Base-by-base conservation (phyloP, 2,888 invertebrate species). In the Julus scanicus region DNA sequence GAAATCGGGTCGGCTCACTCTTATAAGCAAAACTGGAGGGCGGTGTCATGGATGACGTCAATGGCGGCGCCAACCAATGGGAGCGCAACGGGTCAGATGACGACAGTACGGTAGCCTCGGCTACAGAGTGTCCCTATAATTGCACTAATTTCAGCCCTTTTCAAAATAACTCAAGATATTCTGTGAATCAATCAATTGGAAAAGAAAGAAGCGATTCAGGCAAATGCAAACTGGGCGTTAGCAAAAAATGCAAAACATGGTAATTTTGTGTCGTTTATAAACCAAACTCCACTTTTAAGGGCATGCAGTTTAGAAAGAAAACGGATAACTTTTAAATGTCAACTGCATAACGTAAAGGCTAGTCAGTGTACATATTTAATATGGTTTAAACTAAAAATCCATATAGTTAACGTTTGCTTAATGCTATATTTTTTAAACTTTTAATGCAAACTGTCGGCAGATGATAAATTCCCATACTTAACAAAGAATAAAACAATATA, bases 71-170 rank as follows among this genome's bases (percentile, higher is more conserved):
- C 71, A 9, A 20, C 71, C 71, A 71, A 71, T 71, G 71, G 29
- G 71, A 71, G 71, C 63, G 63, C n/a, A n/a, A 9, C 71, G 20
- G 71, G 63, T n/a, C 63, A 20, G n/a, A 20, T 71, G 71, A 71
- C 71, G 71, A 29, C 20, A 29, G 20, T 20, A 20, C 5, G 44
- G 29, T 8, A 20, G 20, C 71, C 20, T 20, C 20, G 20, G 20
- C 2, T 71, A 71, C 71, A 71, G 71, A 20, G 71, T 71, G 71
- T 20, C 71, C 71, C 63, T 6, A n/a, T 9, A 29, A 5, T 71
- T 9, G 20, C 20, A 20, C 29, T 11, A 8, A 29, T 71, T 9
- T 20, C 57, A 57, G 15, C 5, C n/a, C 29, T n/a, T 9, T 29
- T 29, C 20, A 9, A 9, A 20, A 8, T 44, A 44, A 5, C 44